Percentiles rank a stretch among this genome's conserved stretches.
Evolutionary conservation across 2,888 invertebrate genomes (phyloP).

Genomic region (Zele albiditarsus): DNA sequence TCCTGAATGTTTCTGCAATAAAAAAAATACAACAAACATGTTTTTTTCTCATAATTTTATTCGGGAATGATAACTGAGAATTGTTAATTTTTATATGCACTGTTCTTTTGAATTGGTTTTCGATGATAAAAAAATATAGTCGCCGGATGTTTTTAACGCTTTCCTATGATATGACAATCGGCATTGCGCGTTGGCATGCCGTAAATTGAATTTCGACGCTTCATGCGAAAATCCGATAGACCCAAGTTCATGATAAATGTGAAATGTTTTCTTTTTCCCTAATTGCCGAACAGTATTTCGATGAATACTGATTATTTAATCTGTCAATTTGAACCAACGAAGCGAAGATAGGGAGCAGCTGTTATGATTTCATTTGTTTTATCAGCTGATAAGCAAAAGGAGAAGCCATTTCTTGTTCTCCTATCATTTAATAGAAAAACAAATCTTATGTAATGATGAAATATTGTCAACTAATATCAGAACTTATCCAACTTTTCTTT

Average conservation of each 20-base stretch:
- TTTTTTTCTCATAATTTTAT: neutral
- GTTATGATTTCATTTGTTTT: slow-evolving; percentile 7
- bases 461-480: slow-evolving; percentile 3
- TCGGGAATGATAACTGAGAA: neutral
- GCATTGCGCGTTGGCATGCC: slow-evolving; percentile 9
- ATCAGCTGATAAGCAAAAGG: neutral
- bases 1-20: slow-evolving; percentile 86
- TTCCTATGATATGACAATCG: neutral
- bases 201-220: slow-evolving; percentile 7
- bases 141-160: slow-evolving; percentile 1
- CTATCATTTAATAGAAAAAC: neutral
- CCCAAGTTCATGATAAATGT: slow-evolving; percentile 26
- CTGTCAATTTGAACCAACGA: neutral
- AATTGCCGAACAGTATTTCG: neutral
- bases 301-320: no score
- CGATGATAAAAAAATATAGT: neutral
- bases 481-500: slow-evolving; percentile 18
- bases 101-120: neutral
- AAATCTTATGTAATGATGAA: neutral
- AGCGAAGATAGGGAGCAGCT: neutral
- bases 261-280: neutral
- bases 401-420: neutral
- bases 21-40: slow-evolving; percentile 27
- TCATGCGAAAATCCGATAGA: neutral
- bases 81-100: neutral